Conservation (phyloP, 2,888 invertebrate genomes). For the Polydrusus pterygomalis region DNA sequence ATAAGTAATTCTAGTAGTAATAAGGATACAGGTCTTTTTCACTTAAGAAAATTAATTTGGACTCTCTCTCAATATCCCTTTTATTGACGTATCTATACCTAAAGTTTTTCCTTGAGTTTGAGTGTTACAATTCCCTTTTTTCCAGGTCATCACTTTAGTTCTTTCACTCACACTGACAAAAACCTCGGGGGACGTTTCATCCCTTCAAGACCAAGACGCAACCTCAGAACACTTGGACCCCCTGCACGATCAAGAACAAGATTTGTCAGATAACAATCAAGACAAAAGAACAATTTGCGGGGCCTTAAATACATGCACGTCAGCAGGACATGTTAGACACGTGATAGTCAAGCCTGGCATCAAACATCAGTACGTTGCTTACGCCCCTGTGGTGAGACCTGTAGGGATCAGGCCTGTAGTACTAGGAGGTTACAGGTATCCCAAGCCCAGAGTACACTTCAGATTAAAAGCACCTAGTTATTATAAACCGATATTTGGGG, state of each 20-base stretch:
- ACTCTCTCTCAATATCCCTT: too few species aligned
- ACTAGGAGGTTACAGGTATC: slow-evolving; percentile 57
- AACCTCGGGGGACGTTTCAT: slow-evolving; percentile 54
- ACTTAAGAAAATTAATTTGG: too few species aligned
- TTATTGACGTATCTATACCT: too few species aligned
- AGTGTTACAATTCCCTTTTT: background rate
- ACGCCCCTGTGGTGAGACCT: slow-evolving; percentile 63
- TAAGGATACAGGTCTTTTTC: too few species aligned
- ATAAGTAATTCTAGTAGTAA: background rate
- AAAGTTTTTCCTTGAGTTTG: too few species aligned
- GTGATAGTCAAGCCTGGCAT: slow-evolving; percentile 63
- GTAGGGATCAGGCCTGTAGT: slow-evolving; percentile 58
- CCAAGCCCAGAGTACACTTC: slow-evolving; percentile 59
- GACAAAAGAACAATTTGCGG: slow-evolving; percentile 67
- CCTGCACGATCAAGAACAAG: slow-evolving; percentile 62
- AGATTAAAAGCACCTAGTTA: slow-evolving; percentile 56
- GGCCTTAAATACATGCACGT: slow-evolving; percentile 47
- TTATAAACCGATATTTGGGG: slow-evolving; percentile 46
- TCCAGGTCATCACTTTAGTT: slow-evolving; percentile 13
- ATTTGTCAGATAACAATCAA: slow-evolving; percentile 62
- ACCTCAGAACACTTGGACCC: slow-evolving; percentile 63
- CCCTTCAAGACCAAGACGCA: slow-evolving; percentile 53
- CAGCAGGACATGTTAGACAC: slow-evolving; percentile 64
- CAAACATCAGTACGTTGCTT: slow-evolving; percentile 46
- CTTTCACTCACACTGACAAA: slow-evolving; percentile 48